Evolutionary conservation across 2,888 invertebrate genomes (phyloP), one percentile per base, ranked within the genome.

Genomic region (Scaptomyza parva): DNA sequence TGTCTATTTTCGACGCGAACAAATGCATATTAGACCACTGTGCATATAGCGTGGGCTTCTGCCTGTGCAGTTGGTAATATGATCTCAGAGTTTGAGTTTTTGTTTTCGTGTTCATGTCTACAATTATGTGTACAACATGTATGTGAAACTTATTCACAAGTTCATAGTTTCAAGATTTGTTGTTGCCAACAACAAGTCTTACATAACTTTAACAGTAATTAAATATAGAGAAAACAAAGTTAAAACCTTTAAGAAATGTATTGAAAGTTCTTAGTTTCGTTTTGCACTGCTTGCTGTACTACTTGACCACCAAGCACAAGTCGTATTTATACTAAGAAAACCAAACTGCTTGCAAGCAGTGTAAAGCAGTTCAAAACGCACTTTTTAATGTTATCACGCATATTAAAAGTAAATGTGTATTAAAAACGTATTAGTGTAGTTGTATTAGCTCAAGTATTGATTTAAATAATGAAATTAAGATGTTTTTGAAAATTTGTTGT

Each of bases 81-180:
- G 58, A 59, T 57, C 26, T 43, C 28, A 35, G 59, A 35, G 59
- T 28, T 59, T 59, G 26, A 43, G 20, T 37, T n/a, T 57, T 9
- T 12, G 11, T 6, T 24, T 6, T 24, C 22, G n/a, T 2, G 0
- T 6, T 6, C 22, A 24, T 6, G 30, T 33, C 4, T 33, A 33
- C n/a, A n/a, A 33, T 33, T 33, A 4, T 12, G 3, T 3, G 4
- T 11, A 12, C 4, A 30, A 30, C 11, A 30, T 12, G 11, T 3
- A 30, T 11, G 2, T 30, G 3, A 30, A 30, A 12, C 11, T 26
- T 26, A 7, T 26, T 24, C 28, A 12, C n/a, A n/a, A n/a, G n/a
- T n/a, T n/a, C n/a, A n/a, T n/a, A n/a, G n/a, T n/a, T n/a, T n/a
- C n/a, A n/a, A n/a, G n/a, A n/a, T n/a, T n/a, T n/a, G n/a, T n/a